Evolutionary conservation across 2,797 vertebrate genomes (phyloP).

Genomic region (Epinephelus awoara): DNA sequence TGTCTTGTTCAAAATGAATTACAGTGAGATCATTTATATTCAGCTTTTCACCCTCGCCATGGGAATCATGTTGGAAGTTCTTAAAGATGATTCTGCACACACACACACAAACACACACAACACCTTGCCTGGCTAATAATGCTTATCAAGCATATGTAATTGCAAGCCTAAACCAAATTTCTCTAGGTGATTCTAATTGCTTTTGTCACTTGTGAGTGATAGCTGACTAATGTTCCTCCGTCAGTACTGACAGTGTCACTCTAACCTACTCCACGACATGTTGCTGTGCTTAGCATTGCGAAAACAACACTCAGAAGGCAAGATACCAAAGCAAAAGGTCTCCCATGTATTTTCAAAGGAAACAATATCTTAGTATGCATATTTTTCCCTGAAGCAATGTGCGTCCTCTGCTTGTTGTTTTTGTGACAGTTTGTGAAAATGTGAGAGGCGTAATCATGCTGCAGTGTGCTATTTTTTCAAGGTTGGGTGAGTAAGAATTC

Average conservation of each 20-base stretch:
- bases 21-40: conserved; percentile 54
- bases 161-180: conserved; percentile 75
- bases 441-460: conserved; percentile 79
- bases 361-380: conserved; percentile 83
- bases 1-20: conserved; percentile 64
- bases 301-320: conserved; percentile 63
- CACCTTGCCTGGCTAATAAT: conserved; percentile 62
- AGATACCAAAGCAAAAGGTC: conserved; percentile 74
- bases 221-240: conserved; percentile 77
- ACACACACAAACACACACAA: conserved; percentile 31
- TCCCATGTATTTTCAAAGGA: conserved; percentile 78
- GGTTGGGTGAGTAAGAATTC: conserved; percentile 75
- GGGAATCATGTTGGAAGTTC: conserved; percentile 63
- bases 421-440: conserved; percentile 81
- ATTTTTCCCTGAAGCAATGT: conserved; percentile 78
- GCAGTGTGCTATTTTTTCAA: conserved; percentile 75
- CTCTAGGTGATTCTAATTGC: conserved; percentile 70
- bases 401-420: conserved; percentile 82
- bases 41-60: conserved; percentile 35
- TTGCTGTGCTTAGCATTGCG: conserved; percentile 65
- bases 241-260: conserved; percentile 74
- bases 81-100: conserved; percentile 54
- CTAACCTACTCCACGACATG: conserved; percentile 65
- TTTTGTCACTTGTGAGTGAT: conserved; percentile 80
- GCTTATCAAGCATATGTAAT: conserved; percentile 81